phyloP scores from a whole-genome alignment of 1,140 invertebrate species.

The Melanaphis sacchari region DNA sequence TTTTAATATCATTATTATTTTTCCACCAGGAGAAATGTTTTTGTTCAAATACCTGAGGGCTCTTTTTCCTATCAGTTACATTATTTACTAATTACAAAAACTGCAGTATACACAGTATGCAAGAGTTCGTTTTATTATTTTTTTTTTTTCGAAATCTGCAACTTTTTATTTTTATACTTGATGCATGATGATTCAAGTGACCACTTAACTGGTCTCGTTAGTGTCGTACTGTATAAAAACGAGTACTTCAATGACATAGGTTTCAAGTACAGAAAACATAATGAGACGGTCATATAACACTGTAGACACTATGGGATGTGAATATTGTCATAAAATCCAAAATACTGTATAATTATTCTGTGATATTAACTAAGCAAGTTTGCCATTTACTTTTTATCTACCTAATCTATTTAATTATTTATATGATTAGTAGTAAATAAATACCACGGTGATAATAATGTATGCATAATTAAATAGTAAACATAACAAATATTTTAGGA shows the following conservation, averaged over 20 bases:
- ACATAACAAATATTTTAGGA: neutral
- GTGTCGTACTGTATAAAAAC: neutral
- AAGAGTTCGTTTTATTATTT: neutral
- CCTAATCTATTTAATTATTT: neutral
- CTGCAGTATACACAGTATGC: too few relatives aligned
- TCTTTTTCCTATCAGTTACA: neutral
- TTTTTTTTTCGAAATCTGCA: neutral
- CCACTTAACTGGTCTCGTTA: constrained; percentile 30
- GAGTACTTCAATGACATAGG: neutral
- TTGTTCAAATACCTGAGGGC: neutral
- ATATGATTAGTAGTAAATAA: neutral
- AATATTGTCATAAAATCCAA: neutral
- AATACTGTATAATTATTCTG: neutral
- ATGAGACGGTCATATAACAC: neutral
- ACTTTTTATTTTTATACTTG: neutral
- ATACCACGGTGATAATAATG: neutral
- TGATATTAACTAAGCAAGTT: neutral
- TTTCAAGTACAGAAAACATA: neutral
- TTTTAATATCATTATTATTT: constrained; percentile 3
- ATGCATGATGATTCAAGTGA: neutral
- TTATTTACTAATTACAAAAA: neutral
- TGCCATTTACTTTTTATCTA: neutral
- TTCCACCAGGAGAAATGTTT: neutral
- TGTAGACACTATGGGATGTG: neutral
- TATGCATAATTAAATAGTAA: neutral